Evolutionary conservation across 2,797 vertebrate species (phyloP), one percentile per base, ranked within the genome.

Genomic region (Rachycentron canadum): DNA sequence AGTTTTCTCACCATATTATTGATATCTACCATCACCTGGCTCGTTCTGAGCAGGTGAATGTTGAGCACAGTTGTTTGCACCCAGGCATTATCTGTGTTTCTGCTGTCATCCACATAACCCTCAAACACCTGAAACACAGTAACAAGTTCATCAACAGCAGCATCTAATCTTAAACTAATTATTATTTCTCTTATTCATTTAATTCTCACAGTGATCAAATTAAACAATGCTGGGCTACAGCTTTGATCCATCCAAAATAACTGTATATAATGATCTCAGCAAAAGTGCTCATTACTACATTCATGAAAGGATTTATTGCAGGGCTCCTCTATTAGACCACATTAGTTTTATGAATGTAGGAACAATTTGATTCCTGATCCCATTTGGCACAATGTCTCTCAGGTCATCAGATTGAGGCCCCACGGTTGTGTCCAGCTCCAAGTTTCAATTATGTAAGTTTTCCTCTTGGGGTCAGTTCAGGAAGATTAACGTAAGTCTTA

Each of bases 71-170:
- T 95, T 0, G 94, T 96, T 91, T 98, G 96, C 0, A 99, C 91
- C 97, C 98, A 99, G 85, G 98, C 97, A 0, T 98, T 96, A 68
- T 99, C 98, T 0, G 98, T 99, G 94, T 99, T 99, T 76, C 96
- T 95, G 26, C 93, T 92, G 89, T 99, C 97, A 0, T 99, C 98
- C 0, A 98, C 82, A 8, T 99, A 99, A 13, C 96, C 96, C 67
- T 91, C 94, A 88, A 94, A 96, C 32, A 98, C 92, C 98, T 99
- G 63, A 38, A 89, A 79, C 71, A 78, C 58, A 73, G 17, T 0
- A 21, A 64, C 38, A n/a, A n/a, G 28, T 53, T 64, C 21, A 38
- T 61, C 16, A 0, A 52, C 30, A 8, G 47, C 36, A 36, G 13
- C 13, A 25, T 36, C 9, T 16, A 64, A 53, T 21, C 26, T 45